Conservation (phyloP, 2,113 vertebrate species). For the Ochotona princeps region DNA sequence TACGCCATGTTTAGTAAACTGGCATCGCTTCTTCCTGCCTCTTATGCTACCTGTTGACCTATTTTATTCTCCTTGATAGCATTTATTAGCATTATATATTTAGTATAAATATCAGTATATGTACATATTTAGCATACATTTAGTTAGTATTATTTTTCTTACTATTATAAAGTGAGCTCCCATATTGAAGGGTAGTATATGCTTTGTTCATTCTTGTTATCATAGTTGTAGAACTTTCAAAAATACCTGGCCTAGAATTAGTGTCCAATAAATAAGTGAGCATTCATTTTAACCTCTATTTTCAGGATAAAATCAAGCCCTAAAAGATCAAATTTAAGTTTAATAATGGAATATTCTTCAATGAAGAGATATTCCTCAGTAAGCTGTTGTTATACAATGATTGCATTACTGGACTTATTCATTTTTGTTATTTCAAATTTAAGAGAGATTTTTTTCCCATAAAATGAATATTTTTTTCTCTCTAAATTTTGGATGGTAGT, state of each 20-base stretch:
- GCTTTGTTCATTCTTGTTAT: not conserved
- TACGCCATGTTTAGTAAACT: not conserved
- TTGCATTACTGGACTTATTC: not conserved
- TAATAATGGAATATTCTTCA: not conserved
- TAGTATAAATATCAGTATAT: no score
- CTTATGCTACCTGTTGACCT: not conserved
- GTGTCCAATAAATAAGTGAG: not conserved
- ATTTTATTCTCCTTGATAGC: not conserved
- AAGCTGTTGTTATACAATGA: not conserved
- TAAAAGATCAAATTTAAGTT: not conserved
- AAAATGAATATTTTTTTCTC: not conserved
- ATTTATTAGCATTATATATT: not conserved
- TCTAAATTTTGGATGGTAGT: not conserved
- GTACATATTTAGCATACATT: not conserved
- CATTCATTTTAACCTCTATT: not conserved
- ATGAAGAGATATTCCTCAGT: not conserved
- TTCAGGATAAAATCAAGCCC: not conserved
- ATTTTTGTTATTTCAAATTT: slow-evolving; percentile 2
- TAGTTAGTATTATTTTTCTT: not conserved
- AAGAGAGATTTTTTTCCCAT: not conserved
- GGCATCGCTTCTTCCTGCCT: not conserved
- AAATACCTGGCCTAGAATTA: not conserved
- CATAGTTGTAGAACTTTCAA: not conserved
- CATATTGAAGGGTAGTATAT: not conserved
- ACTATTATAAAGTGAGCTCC: not conserved